These are phyloP conservation scores for Acanthosepion esculentum DNA, from an alignment of 2,888 invertebrate genomes.

Conservation along the genomic window DNA sequence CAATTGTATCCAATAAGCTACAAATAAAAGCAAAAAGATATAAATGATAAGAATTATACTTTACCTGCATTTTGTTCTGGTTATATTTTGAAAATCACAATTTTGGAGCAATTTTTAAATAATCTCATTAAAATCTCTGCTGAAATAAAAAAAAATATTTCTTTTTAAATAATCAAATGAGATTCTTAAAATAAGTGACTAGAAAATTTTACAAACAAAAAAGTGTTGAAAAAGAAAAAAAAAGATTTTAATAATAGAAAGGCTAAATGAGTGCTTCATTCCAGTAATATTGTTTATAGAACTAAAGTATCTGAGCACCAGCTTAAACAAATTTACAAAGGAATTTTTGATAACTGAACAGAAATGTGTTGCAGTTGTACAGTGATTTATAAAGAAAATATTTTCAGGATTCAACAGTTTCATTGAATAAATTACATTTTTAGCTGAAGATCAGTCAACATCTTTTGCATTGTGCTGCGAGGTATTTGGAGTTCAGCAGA, in stretches of 20 bases:
- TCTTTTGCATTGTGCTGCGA: constrained; percentile 15
- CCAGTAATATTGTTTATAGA: not conserved
- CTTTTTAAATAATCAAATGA: not conserved
- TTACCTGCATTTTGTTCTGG: not conserved
- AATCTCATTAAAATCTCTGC: not conserved
- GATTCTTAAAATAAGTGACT: not conserved
- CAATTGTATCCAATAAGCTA: too few relatives aligned
- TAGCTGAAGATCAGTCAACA: not conserved
- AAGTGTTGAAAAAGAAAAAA: not conserved
- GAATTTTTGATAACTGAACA: not conserved
- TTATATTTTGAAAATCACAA: not conserved
- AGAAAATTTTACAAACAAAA: too few relatives aligned
- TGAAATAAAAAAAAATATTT: not conserved
- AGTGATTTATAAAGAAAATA: not conserved
- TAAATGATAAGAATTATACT: not conserved
- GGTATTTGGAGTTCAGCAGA: constrained; percentile 42
- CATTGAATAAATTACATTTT: not conserved
- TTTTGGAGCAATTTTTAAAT: not conserved
- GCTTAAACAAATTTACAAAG: not conserved
- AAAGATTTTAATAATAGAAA: not conserved
- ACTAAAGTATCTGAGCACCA: not conserved
- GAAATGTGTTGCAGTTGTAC: not conserved
- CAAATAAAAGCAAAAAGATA: too few relatives aligned
- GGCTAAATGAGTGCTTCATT: not conserved
- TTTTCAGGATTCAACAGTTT: not conserved